Evolutionary conservation across 1,140 invertebrate genomes (phyloP), one percentile per base, ranked within the genome.

Genomic region (Heliconius hermathena): DNA sequence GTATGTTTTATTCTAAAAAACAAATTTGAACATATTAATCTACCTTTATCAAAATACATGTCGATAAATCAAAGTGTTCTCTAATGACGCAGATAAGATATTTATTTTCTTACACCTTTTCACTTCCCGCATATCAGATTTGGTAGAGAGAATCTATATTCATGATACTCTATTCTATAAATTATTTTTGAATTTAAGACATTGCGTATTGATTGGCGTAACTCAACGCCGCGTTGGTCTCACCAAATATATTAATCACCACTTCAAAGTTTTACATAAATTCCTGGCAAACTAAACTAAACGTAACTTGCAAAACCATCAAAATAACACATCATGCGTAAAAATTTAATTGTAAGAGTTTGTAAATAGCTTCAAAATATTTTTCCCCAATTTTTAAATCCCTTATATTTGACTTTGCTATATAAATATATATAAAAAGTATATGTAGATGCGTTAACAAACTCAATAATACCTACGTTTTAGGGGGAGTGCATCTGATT

Each of bases 401-500:
- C 60, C 60, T 66, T 66, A 8, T 66, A 66, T 66, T 66, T 66
- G 11, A 66, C 60, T 29, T 66, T 6, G 22, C 3, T 29, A 29
- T 26, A 26, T 26, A 29, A 16, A 11, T 66, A 2, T n/a, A 73
- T 52, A 77, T 49, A 29, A 73, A 46, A 22, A 76, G 79, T 83
- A 84, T 76, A 83, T 86, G 85, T 79, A 82, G 76, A 72, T 81
- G 82, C 86, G 87, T 87, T 90, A 91, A 90, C 89, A 91, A 92
- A 90, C 89, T 84, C 89, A 88, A 89, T 89, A 89, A 88, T 89
- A 85, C 81, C 80, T 84, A 83, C 83, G 82, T 87, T 91, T 88
- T 86, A 90, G 90, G 87, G 90, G 88, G 87, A 81, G 87, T 87
- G 88, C 86, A 90, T 88, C 85, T 87, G 89, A 90, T 91, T 90